These are phyloP conservation scores for Raja brachyura DNA, from an alignment of 2,113 vertebrate species.

Conservation along the genomic window DNA sequence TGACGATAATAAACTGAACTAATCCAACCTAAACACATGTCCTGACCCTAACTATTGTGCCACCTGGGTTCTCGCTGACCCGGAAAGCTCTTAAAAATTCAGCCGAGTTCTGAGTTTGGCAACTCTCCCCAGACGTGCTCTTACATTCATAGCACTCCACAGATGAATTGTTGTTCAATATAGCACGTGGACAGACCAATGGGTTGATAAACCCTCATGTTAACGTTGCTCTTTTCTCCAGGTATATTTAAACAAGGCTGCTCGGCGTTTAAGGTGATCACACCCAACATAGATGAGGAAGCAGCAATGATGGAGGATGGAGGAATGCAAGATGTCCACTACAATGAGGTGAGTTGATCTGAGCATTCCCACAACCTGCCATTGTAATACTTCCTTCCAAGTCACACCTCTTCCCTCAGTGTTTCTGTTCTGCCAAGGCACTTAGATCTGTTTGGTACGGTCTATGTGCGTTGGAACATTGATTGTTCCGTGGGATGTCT, in stretches of 20 bases:
- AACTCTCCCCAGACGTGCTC: too few species aligned
- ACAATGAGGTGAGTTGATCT: conserved; percentile 75
- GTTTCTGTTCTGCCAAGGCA: too few species aligned
- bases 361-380: neutral
- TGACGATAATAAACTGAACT: too few species aligned
- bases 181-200: neutral
- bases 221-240: conserved; percentile 46
- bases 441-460: neutral
- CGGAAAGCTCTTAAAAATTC: too few species aligned
- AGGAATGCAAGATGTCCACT: conserved; percentile 97
- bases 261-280: conserved; percentile 83
- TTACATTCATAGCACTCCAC: neutral
- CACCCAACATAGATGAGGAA: conserved; percentile 97
- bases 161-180: neutral
- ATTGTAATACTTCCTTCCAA: neutral
- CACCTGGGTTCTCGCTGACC: too few species aligned
- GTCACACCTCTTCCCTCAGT: too few species aligned
- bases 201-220: neutral
- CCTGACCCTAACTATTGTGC: too few species aligned
- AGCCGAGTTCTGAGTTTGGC: too few species aligned
- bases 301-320: conserved; percentile 98
- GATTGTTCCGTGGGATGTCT: neutral
- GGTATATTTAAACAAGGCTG: conserved; percentile 96
- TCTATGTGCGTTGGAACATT: neutral
- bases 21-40: too few species aligned